phyloP scores from a whole-genome alignment of 2,888 invertebrate genomes.

The Eremobia ochroleuca region DNA sequence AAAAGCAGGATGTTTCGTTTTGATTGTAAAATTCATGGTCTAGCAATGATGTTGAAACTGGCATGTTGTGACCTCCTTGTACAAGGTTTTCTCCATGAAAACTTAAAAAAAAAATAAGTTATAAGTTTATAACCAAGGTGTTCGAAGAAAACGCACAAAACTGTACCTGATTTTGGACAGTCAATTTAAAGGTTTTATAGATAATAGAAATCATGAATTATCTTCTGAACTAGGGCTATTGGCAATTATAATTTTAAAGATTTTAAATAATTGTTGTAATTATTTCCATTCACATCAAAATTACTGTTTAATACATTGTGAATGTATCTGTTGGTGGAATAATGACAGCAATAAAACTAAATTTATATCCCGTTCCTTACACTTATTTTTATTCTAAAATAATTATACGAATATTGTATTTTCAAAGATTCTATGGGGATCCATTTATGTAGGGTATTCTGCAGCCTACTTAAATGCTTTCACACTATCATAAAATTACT shows the following conservation, averaged over 20 bases:
- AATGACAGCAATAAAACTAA: slow-evolving; percentile 38
- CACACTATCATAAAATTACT: slow-evolving; percentile 30
- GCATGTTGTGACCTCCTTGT: slow-evolving; percentile 11
- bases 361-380: slow-evolving; percentile 45
- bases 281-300: slow-evolving; percentile 11
- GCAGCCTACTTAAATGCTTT: slow-evolving; percentile 45
- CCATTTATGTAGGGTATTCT: slow-evolving; percentile 48
- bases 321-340: slow-evolving; percentile 14
- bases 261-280: slow-evolving; percentile 38
- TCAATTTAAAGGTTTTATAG: background rate
- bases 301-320: background rate
- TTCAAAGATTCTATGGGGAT: slow-evolving; percentile 42
- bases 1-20: slow-evolving; percentile 19
- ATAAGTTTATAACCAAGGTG: background rate
- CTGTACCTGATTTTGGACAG: slow-evolving; percentile 27
- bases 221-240: slow-evolving; percentile 58
- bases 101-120: no score
- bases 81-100: background rate
- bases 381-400: slow-evolving; percentile 35
- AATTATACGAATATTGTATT: slow-evolving; percentile 57
- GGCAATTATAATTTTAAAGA: slow-evolving; percentile 25
- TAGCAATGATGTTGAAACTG: slow-evolving; percentile 49
- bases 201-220: background rate
- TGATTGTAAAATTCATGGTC: slow-evolving; percentile 30
- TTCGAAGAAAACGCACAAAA: slow-evolving; percentile 26